Percentiles rank a stretch among this genome's conserved stretches.
Conservation (phyloP, 1,140 invertebrate genomes). For the Tribolium madens region DNA sequence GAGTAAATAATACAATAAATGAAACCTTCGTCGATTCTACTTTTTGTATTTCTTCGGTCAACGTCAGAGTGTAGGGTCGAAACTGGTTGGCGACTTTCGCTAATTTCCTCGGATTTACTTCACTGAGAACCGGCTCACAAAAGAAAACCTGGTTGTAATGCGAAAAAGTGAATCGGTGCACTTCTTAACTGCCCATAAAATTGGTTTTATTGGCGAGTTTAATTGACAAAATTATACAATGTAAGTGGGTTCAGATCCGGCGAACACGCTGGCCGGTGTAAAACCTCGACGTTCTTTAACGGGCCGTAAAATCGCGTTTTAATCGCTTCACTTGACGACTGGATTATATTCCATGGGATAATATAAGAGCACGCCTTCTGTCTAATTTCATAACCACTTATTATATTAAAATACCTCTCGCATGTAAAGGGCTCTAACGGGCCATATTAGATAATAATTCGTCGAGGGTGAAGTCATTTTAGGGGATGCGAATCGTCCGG, state of each 20-base stretch:
- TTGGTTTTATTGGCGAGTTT: background rate
- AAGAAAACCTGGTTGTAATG: slow-evolving; percentile 4
- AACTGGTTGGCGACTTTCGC: slow-evolving; percentile 36
- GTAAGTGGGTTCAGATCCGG: background rate
- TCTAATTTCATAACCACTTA: slow-evolving; percentile 48
- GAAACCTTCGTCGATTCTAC: slow-evolving; percentile 25
- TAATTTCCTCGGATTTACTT: slow-evolving; percentile 22
- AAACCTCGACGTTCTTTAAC: slow-evolving; percentile 1
- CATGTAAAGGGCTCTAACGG: slow-evolving; percentile 44
- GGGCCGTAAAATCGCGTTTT: slow-evolving; percentile 17
- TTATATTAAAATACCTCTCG: slow-evolving; percentile 47
- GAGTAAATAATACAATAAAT: slow-evolving; percentile 35
- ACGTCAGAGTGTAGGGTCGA: slow-evolving; percentile 3
- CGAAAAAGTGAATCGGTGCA: slow-evolving; percentile 2
- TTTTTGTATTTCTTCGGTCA: slow-evolving; percentile 24
- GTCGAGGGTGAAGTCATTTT: slow-evolving; percentile 50
- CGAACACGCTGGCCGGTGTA: background rate
- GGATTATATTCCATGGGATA: slow-evolving; percentile 15
- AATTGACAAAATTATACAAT: background rate
- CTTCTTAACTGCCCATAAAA: slow-evolving; percentile 16
- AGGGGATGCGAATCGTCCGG: slow-evolving; percentile 40
- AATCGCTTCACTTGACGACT: slow-evolving; percentile 28
- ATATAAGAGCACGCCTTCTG: slow-evolving; percentile 39
- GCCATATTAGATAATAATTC: slow-evolving; percentile 48
- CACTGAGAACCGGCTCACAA: background rate